These are phyloP conservation scores for Drosophila ananassae DNA, from an alignment of 1,140 invertebrate species.

Conservation along the genomic window DNA sequence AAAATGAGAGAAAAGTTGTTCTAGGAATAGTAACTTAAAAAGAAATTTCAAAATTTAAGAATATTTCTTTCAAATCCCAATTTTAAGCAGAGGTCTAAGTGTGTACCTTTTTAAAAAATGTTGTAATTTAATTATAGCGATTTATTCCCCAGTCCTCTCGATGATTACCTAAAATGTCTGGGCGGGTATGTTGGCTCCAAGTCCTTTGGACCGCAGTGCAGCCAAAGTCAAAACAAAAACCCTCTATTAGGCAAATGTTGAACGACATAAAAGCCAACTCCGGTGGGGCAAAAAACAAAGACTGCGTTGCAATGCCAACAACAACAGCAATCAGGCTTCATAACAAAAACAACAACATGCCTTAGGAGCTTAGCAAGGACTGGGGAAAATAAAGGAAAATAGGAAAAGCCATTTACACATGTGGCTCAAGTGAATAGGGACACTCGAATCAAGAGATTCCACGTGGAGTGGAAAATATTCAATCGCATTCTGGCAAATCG, in stretches of 20 bases:
- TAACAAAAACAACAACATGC: constrained; percentile 22
- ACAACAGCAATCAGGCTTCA: neutral
- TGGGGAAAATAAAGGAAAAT: constrained; percentile 26
- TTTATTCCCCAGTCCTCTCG: constrained; percentile 15
- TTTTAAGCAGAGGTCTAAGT: too few relatives aligned
- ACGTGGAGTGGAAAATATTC: constrained; percentile 29
- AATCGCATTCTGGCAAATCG: constrained; percentile 32
- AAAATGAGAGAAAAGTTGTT: neutral
- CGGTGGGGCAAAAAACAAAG: constrained; percentile 16
- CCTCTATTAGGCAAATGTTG: constrained; percentile 55
- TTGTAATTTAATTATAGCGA: neutral
- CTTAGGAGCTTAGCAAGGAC: constrained; percentile 20
- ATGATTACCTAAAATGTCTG: constrained; percentile 47
- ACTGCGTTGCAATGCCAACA: neutral
- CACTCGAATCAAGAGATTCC: constrained; percentile 36
- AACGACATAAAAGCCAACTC: constrained; percentile 47
- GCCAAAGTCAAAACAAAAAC: constrained; percentile 42
- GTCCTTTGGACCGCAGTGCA: constrained; percentile 29
- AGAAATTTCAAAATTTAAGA: neutral
- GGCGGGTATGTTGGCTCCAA: constrained; percentile 8
- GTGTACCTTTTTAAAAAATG: neutral
- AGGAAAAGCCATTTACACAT: constrained; percentile 49
- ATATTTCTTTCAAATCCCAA: too few relatives aligned
- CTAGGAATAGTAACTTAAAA: neutral
- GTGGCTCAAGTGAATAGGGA: constrained; percentile 49